phyloP scores from a whole-genome alignment of 1,140 invertebrate genomes.

The Eriosoma lanigerum region DNA sequence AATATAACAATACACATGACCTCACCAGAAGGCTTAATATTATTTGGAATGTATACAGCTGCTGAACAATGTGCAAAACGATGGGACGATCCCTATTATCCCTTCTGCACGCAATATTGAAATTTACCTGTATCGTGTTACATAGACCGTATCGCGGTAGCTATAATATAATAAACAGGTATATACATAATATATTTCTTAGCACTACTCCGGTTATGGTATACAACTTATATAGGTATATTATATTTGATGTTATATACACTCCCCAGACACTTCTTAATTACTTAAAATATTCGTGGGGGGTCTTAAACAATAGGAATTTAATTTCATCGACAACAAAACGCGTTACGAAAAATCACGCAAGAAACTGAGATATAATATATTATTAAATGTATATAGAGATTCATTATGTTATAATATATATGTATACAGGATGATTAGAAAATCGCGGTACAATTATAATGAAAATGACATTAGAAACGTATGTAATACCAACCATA shows the following conservation, averaged over 20 bases:
- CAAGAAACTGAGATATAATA: not conserved
- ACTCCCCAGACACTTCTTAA: slow-evolving; percentile 24
- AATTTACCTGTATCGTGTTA: slow-evolving; percentile 24
- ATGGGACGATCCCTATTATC: not conserved
- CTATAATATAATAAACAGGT: too few relatives aligned
- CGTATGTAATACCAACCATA: too few relatives aligned
- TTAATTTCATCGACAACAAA: not conserved
- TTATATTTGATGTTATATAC: not conserved
- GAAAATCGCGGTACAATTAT: too few relatives aligned
- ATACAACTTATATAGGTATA: not conserved
- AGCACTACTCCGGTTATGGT: not conserved
- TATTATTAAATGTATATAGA: not conserved
- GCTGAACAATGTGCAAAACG: not conserved
- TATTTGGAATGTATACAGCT: not conserved
- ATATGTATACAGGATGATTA: too few relatives aligned
- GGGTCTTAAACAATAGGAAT: slow-evolving; percentile 32
- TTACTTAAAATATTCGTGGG: slow-evolving; percentile 26
- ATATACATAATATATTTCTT: not conserved
- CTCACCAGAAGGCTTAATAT: not conserved
- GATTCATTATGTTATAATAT: not conserved
- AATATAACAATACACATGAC: not conserved
- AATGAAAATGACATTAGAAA: not conserved
- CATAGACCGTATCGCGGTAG: not conserved
- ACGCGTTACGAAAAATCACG: not conserved
- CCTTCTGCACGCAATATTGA: slow-evolving; percentile 15